Conservation (phyloP, 2,797 vertebrate species). For the Xenops minutus region DNA sequence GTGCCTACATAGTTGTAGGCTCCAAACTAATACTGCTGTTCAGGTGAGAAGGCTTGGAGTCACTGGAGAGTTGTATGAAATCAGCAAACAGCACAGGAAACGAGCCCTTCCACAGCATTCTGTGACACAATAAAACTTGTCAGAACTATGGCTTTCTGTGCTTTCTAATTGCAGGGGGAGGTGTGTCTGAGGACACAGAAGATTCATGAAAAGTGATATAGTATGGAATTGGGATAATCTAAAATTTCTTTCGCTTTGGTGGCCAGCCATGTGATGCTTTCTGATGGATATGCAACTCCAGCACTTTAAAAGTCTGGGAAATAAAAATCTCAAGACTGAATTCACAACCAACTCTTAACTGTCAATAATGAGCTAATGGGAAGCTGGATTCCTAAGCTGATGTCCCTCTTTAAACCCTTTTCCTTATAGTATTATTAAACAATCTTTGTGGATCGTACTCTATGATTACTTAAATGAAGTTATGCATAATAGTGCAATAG, state of each 20-base stretch:
- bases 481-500: neutral
- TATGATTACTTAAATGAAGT: neutral
- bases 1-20: accelerated
- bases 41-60: neutral
- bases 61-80: accelerated
- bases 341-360: neutral
- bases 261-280: neutral
- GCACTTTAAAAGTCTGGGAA: neutral
- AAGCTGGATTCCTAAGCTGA: neutral
- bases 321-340: neutral
- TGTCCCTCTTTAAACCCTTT: neutral
- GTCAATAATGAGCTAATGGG: neutral
- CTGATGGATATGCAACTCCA: neutral
- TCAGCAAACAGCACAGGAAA: neutral
- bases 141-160: too few relatives aligned
- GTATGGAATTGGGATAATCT: neutral
- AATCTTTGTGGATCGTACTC: too few relatives aligned
- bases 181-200: neutral
- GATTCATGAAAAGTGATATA: accelerated
- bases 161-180: neutral
- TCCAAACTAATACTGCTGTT: neutral
- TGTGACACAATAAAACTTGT: accelerated
- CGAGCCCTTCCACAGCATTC: neutral
- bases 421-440: neutral
- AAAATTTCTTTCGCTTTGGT: neutral